phyloP scores from a whole-genome alignment of 2,797 vertebrate genomes.

The Trichosurus vulpecula region DNA sequence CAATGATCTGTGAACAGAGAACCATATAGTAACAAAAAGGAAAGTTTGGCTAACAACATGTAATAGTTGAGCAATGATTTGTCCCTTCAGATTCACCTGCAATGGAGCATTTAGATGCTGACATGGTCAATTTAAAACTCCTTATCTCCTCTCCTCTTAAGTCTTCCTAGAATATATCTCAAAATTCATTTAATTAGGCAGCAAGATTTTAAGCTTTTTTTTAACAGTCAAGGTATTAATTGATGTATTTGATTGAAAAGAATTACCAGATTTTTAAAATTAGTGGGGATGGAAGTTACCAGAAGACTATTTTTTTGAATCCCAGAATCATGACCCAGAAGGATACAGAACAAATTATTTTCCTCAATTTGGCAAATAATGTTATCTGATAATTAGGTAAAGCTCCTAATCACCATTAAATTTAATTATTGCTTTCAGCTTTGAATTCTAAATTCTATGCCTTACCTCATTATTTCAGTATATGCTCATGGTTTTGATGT shows the following conservation, averaged over 20 bases:
- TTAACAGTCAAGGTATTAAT: slow-evolving; percentile 27
- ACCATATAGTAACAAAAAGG: slow-evolving; percentile 37
- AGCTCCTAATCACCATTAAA: background rate
- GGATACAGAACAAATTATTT: slow-evolving; percentile 12
- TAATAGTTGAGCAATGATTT: background rate
- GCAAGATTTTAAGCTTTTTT: slow-evolving; percentile 54
- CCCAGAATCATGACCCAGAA: background rate
- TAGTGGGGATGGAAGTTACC: slow-evolving; percentile 37
- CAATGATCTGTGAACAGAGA: slow-evolving; percentile 58
- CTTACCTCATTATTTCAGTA: background rate
- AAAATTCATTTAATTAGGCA: slow-evolving; percentile 31
- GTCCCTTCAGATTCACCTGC: background rate
- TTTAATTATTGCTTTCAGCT: slow-evolving; percentile 47
- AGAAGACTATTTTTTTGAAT: background rate
- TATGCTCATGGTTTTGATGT: slow-evolving; percentile 18
- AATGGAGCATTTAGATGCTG: background rate
- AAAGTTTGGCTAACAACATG: slow-evolving; percentile 25
- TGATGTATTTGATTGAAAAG: slow-evolving; percentile 52
- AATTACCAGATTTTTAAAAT: slow-evolving; percentile 42
- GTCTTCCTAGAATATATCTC: slow-evolving; percentile 50
- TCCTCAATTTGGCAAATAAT: slow-evolving; percentile 13
- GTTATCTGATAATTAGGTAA: background rate
- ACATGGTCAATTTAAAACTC: slow-evolving; percentile 59
- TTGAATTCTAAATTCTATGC: fast-evolving
- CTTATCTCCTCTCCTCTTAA: slow-evolving; percentile 47